A percentile compares a stretch with the other conserved stretches of the same genome.
phyloP scores from a whole-genome alignment of 2,113 vertebrate species.

The Mionectes macconnelli region DNA sequence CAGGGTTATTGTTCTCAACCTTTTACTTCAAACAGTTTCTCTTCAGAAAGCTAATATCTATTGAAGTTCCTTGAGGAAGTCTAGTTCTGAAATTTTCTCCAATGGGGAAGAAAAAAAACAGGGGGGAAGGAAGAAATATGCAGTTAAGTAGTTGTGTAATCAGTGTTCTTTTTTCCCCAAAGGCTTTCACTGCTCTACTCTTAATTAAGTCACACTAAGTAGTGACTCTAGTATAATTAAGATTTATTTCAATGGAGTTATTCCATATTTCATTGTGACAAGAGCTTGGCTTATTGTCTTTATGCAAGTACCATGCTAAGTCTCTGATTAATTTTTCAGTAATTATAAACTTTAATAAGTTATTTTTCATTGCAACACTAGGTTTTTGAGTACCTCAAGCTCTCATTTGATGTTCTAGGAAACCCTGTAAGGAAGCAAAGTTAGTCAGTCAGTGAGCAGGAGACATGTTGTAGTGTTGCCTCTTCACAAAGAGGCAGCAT shows the following conservation, averaged over 20 bases:
- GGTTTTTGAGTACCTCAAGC: conserved; percentile 21
- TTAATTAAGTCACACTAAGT: conserved; percentile 59
- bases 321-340: conserved; percentile 41
- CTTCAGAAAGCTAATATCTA: not conserved
- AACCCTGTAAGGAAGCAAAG: not conserved
- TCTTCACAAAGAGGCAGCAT: not conserved
- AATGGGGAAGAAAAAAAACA: not conserved
- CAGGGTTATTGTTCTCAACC: not conserved
- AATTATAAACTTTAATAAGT: conserved; percentile 55
- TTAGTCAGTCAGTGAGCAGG: not conserved
- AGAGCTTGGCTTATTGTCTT: conserved; percentile 49
- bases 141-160: conserved; percentile 9
- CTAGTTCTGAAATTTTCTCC: not conserved
- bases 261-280: conserved; percentile 59
- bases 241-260: conserved; percentile 53
- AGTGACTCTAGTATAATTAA: conserved; percentile 50
- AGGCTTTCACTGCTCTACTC: conserved; percentile 18
- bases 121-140: not conserved
- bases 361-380: conserved; percentile 31
- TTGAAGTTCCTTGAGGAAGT: not conserved
- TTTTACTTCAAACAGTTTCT: not conserved
- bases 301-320: conserved; percentile 24
- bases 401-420: not conserved
- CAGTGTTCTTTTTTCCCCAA: not conserved
- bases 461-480: not conserved